Percentiles rank a stretch among this genome's conserved stretches.
phyloP scores from a whole-genome alignment of 2,888 invertebrate genomes.

The Schizaphis graminum region DNA sequence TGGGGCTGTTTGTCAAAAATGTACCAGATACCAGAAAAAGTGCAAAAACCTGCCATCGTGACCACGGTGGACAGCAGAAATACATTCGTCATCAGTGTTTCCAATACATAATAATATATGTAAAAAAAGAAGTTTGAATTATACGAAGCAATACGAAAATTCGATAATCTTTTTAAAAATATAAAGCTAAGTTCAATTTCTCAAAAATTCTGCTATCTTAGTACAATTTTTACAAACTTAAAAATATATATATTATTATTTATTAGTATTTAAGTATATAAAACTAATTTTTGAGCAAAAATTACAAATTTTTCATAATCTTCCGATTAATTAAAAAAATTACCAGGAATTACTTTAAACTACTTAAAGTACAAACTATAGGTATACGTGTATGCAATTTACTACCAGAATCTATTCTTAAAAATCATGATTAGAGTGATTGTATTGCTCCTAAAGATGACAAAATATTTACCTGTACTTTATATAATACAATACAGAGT shows the following conservation, averaged over 20 bases:
- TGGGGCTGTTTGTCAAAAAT: neutral
- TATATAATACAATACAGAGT: neutral
- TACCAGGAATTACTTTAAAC: neutral
- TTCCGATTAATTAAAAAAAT: neutral
- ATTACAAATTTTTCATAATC: neutral
- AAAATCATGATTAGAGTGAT: neutral
- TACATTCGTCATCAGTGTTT: neutral
- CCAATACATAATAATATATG: neutral
- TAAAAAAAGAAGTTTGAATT: neutral
- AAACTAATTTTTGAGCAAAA: neutral
- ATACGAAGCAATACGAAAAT: neutral
- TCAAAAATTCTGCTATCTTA: neutral
- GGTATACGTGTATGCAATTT: neutral
- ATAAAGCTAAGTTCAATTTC: neutral
- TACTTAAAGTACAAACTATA: neutral
- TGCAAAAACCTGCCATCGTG: neutral
- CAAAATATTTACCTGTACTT: neutral
- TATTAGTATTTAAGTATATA: neutral
- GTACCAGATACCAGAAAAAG: neutral
- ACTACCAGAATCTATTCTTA: neutral
- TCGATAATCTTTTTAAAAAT: neutral
- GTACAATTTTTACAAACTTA: neutral
- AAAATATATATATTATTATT: neutral
- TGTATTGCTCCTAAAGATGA: neutral
- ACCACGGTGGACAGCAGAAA: neutral